Conservation (phyloP, 2,113 vertebrate species). For the Lates calcarifer region DNA sequence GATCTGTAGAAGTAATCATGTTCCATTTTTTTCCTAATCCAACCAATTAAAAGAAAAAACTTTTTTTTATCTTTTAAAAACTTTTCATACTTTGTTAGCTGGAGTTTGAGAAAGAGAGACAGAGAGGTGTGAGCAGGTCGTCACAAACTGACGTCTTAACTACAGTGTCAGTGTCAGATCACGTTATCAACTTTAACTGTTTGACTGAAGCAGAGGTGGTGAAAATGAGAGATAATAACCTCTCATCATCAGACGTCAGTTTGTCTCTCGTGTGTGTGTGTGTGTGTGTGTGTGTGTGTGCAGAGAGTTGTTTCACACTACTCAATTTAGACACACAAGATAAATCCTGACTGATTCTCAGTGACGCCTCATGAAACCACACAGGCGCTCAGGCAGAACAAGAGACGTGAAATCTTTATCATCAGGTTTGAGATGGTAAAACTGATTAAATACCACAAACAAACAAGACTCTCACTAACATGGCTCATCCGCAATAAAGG, state of each 20-base stretch:
- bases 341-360: neutral
- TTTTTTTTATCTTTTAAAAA: neutral
- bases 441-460: too few relatives aligned
- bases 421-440: too few relatives aligned
- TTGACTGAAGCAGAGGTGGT: neutral
- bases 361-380: too few relatives aligned
- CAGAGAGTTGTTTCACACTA: neutral
- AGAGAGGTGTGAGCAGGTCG: neutral
- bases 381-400: too few relatives aligned
- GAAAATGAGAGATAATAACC: neutral
- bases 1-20: conserved; percentile 22
- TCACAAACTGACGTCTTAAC: neutral
- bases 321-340: neutral
- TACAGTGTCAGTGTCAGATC: neutral
- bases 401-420: too few relatives aligned
- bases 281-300: neutral
- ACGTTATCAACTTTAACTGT: neutral
- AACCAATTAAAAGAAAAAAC: conserved; percentile 38
- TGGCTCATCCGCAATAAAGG: too few relatives aligned
- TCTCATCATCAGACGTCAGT: neutral
- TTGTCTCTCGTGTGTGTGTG: too few relatives aligned
- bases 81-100: neutral
- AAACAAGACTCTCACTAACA: too few relatives aligned
- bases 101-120: neutral
- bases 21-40: neutral